These are phyloP conservation scores for Drosophila anomalipes DNA, from an alignment of 2,888 invertebrate genomes.

Conservation along the genomic window DNA sequence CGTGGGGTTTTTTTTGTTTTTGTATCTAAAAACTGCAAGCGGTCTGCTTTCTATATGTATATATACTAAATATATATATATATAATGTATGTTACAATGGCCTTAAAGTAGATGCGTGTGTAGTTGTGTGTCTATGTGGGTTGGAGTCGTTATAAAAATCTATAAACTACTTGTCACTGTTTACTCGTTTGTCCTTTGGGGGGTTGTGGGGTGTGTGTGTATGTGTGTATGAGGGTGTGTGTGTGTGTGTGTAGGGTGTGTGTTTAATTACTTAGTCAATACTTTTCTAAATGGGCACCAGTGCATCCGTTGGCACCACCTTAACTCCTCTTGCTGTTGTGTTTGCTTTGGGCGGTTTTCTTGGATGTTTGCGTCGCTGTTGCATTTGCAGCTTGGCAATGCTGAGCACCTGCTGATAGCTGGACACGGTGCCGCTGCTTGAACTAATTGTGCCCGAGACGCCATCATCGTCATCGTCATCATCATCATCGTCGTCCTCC, in stretches of 20 bases:
- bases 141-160: conserved; percentile 39
- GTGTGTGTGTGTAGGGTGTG: background rate
- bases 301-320: conserved; percentile 64
- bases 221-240: conserved; percentile 5
- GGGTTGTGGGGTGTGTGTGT: conserved; percentile 2
- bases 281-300: conserved; percentile 69
- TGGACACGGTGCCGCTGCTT: conserved; percentile 73
- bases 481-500: conserved; percentile 23
- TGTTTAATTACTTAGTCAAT: conserved; percentile 57
- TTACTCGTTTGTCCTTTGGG: conserved; percentile 74
- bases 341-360: conserved; percentile 81
- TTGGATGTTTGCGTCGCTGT: conserved; percentile 83
- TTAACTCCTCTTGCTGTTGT: conserved; percentile 3
- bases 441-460: conserved; percentile 67
- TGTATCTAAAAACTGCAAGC: conserved; percentile 28
- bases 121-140: conserved; percentile 11
- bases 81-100: conserved; percentile 33
- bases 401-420: conserved; percentile 80
- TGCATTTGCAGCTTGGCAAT: conserved; percentile 82
- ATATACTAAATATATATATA: conserved; percentile 9
- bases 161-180: conserved; percentile 76
- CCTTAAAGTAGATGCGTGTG: conserved; percentile 12
- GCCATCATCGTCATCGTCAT: conserved; percentile 56
- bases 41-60: conserved; percentile 3
- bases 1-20: conserved; percentile 1